Evolutionary conservation across 1,140 invertebrate genomes (phyloP).

Genomic region (Ips typographus): DNA sequence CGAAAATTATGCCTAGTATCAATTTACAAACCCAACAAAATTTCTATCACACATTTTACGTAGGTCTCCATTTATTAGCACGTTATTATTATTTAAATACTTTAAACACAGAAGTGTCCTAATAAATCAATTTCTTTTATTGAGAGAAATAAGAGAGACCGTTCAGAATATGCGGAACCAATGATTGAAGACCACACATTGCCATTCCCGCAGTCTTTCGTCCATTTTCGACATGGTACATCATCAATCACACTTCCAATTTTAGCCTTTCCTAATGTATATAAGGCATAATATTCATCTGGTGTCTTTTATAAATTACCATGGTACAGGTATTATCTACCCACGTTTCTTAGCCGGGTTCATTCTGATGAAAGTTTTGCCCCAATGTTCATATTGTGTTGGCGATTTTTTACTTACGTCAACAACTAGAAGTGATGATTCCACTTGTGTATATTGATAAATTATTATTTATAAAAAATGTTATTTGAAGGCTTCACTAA

Average conservation of each 20-base stretch:
- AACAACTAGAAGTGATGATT: no score
- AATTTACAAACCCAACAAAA: not conserved
- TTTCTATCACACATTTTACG: not conserved
- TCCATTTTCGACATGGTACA: conserved; percentile 23
- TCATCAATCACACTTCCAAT: conserved; percentile 29
- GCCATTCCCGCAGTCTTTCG: conserved; percentile 17
- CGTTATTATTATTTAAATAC: not conserved
- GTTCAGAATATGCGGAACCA: not conserved
- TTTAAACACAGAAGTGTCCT: not conserved
- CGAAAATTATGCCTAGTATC: not conserved
- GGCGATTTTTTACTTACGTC: no score
- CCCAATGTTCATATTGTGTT: no score
- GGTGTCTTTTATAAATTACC: conserved; percentile 32
- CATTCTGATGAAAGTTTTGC: conserved; percentile 5
- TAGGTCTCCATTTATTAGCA: not conserved
- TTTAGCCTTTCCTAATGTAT: conserved; percentile 28
- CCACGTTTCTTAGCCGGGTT: conserved; percentile 14
- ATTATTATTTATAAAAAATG: no score
- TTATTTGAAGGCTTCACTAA: no score
- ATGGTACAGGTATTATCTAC: conserved; percentile 23
- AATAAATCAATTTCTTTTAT: not conserved
- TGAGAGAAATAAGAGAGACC: not conserved
- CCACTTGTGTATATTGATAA: no score
- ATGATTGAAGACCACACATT: conserved; percentile 19
- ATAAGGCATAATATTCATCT: conserved; percentile 25